These are phyloP conservation scores for Melinopterus prodromus DNA, from an alignment of 2,888 invertebrate genomes.

Conservation along the genomic window DNA sequence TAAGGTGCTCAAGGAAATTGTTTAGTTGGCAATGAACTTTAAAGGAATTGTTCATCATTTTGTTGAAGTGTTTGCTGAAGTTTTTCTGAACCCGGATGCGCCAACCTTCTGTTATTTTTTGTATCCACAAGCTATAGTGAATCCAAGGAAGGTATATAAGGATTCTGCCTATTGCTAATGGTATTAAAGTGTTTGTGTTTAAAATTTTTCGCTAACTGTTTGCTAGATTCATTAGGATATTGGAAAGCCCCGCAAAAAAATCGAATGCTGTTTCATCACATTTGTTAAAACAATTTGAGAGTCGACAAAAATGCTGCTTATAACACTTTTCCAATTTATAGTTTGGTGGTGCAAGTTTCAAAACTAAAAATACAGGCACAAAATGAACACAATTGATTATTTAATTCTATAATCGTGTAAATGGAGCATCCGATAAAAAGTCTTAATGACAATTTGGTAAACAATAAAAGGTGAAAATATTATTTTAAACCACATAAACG, in stretches of 20 bases:
- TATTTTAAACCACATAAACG: no score
- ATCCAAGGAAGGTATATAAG: not conserved
- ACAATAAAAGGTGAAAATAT: no score
- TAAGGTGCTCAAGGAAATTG: not conserved
- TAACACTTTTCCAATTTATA: no score
- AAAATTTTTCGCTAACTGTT: not conserved
- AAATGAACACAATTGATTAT: no score
- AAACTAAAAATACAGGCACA: no score
- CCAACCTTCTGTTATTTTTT: not conserved
- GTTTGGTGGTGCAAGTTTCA: no score
- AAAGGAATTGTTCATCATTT: not conserved
- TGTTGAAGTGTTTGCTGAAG: not conserved
- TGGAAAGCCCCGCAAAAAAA: not conserved
- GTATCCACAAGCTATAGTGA: not conserved
- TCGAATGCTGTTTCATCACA: no score
- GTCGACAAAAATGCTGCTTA: no score
- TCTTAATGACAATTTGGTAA: no score
- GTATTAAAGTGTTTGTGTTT: not conserved
- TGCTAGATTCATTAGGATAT: not conserved
- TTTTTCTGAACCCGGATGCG: not conserved
- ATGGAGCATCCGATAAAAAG: no score
- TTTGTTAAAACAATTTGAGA: no score
- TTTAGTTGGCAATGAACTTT: not conserved
- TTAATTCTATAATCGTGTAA: no score
- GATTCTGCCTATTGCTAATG: not conserved